Conservation (phyloP, 1,140 invertebrate genomes). For the Lucilia sericata region DNA sequence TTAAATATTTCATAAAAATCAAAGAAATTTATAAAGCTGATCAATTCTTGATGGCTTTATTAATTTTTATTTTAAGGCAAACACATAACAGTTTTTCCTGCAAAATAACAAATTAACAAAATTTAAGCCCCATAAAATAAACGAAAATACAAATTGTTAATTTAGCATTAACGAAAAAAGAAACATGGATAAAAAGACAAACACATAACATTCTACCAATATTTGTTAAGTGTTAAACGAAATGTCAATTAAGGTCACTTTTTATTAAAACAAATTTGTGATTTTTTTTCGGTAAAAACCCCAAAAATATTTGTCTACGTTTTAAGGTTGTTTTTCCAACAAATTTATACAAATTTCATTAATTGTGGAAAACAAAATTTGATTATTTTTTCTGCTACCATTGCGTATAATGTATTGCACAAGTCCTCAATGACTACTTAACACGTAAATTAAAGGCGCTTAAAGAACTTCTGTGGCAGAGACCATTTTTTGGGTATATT, state of each 20-base stretch:
- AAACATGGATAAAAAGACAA: too few relatives aligned
- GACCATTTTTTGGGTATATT: background rate
- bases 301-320: too few relatives aligned
- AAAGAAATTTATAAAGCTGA: background rate
- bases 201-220: too few relatives aligned
- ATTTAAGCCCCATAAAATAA: too few relatives aligned
- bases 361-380: background rate
- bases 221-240: too few relatives aligned
- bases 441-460: constrained; percentile 23
- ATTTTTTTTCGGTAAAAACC: background rate
- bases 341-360: background rate
- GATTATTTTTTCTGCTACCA: background rate
- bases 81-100: background rate
- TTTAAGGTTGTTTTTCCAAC: background rate
- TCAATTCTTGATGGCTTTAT: background rate
- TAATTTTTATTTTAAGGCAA: too few relatives aligned
- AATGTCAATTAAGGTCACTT: background rate
- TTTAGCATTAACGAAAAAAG: background rate
- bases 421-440: constrained; percentile 3
- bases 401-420: background rate
- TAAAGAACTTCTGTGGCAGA: background rate
- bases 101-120: background rate
- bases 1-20: background rate
- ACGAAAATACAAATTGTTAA: background rate
- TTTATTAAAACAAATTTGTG: background rate